A percentile compares a stretch with the other conserved stretches of the same genome.
Evolutionary conservation across 2,797 vertebrate genomes (phyloP).

Genomic region (Graptemys geographica): DNA sequence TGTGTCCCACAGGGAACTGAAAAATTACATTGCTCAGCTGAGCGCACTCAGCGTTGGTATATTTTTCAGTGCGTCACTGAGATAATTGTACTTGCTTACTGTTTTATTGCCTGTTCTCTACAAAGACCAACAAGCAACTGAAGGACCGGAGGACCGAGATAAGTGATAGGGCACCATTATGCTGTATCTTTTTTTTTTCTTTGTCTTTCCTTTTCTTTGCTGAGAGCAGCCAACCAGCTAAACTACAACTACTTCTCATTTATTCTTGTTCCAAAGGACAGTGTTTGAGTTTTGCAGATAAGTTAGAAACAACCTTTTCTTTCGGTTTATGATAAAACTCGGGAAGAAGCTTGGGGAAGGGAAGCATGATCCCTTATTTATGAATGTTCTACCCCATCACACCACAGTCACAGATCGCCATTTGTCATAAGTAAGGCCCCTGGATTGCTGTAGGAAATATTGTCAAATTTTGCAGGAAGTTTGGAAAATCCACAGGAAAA

Average conservation of each 20-base stretch:
- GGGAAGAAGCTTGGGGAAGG: background rate
- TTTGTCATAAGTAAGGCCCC: background rate
- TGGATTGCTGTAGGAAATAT: background rate
- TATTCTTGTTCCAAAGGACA: background rate
- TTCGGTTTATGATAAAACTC: background rate
- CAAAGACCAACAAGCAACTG: background rate
- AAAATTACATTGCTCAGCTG: background rate
- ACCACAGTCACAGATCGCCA: background rate
- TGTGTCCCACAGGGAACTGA: background rate
- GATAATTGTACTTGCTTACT: background rate
- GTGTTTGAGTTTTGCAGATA: background rate
- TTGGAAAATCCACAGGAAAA: background rate
- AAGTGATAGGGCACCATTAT: background rate
- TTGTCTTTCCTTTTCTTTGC: background rate
- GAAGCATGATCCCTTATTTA: background rate
- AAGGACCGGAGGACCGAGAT: background rate
- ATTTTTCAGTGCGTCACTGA: background rate
- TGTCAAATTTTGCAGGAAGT: background rate
- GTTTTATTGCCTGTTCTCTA: background rate
- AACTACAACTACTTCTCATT: background rate
- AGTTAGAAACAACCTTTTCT: background rate
- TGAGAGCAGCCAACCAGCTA: background rate
- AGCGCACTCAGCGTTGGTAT: background rate
- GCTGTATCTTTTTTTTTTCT: rapidly evolving
- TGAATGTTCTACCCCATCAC: background rate